phyloP scores from a whole-genome alignment of 37 sponge, comb jelly and placozoan genomes.

The Hormiphora californensis region DNA sequence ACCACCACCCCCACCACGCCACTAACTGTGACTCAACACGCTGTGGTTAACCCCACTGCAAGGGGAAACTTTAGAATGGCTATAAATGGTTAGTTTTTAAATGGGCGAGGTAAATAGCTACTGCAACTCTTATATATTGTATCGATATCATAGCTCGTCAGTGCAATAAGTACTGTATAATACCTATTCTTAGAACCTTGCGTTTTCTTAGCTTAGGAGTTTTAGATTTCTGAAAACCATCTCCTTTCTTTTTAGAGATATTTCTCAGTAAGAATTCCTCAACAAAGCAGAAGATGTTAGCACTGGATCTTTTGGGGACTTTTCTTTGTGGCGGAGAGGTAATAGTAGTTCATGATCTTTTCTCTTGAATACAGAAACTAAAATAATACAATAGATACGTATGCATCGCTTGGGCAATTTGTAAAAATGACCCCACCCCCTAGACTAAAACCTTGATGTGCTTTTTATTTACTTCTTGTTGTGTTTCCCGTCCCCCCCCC shows the following conservation, averaged over 20 bases:
- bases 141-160: not conserved
- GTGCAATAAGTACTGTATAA: not conserved
- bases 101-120: not conserved
- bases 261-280: conserved; percentile 22
- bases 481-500: too few relatives aligned
- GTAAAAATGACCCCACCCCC: too few relatives aligned
- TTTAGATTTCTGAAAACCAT: not conserved
- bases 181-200: too few relatives aligned
- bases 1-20: too few relatives aligned
- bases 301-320: conserved; percentile 18
- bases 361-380: too few relatives aligned
- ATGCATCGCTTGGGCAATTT: too few relatives aligned
- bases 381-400: too few relatives aligned
- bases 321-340: conserved; percentile 53
- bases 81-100: not conserved
- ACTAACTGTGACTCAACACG: too few relatives aligned
- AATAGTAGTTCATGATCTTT: too few relatives aligned
- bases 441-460: too few relatives aligned
- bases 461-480: too few relatives aligned
- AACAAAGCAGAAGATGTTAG: conserved; percentile 21
- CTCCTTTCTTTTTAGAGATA: conserved; percentile 5
- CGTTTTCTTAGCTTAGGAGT: not conserved
- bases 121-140: not conserved
- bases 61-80: conserved; percentile 49
- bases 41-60: conserved; percentile 2